Evolutionary conservation across 2,113 vertebrate species (phyloP).

Genomic region (Hydrolagus affinis): DNA sequence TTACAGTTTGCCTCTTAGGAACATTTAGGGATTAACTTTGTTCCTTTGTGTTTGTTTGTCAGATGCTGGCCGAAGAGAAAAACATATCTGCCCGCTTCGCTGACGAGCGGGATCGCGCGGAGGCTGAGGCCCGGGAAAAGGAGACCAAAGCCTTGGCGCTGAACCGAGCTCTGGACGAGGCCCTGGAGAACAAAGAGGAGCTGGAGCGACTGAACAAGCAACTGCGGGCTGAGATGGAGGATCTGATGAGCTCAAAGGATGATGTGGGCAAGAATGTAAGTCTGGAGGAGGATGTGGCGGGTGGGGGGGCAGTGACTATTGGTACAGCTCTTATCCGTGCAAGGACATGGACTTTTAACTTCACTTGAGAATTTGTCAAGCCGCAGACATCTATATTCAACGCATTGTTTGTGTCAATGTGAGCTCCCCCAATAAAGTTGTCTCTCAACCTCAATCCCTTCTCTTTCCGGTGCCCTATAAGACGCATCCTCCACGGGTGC

Average conservation of each 20-base stretch:
- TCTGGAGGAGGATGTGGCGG: no score
- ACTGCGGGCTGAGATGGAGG: slow-evolving; percentile 89
- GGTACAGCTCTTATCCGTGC: no score
- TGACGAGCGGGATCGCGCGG: slow-evolving; percentile 84
- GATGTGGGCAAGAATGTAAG: slow-evolving; percentile 93
- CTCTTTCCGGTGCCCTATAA: no score
- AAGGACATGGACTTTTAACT: no score
- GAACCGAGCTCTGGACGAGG: slow-evolving; percentile 81
- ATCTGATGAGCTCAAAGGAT: slow-evolving; percentile 94
- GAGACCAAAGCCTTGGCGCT: slow-evolving; percentile 89
- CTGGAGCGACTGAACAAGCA: slow-evolving; percentile 91
- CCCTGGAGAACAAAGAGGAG: slow-evolving; percentile 86
- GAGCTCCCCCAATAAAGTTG: no score
- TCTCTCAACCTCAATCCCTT: no score
- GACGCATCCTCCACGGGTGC: no score
- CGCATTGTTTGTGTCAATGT: no score
- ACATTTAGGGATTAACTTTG: background rate
- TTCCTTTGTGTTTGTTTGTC: background rate
- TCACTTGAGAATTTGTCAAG: no score
- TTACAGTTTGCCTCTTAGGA: no score
- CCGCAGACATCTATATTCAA: no score
- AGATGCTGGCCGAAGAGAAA: slow-evolving; percentile 94
- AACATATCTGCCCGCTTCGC: slow-evolving; percentile 81
- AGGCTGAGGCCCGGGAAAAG: slow-evolving; percentile 90
- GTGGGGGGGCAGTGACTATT: no score